Base-by-base conservation (phyloP, 2,888 invertebrate genomes). In the Folsomia candida region DNA sequence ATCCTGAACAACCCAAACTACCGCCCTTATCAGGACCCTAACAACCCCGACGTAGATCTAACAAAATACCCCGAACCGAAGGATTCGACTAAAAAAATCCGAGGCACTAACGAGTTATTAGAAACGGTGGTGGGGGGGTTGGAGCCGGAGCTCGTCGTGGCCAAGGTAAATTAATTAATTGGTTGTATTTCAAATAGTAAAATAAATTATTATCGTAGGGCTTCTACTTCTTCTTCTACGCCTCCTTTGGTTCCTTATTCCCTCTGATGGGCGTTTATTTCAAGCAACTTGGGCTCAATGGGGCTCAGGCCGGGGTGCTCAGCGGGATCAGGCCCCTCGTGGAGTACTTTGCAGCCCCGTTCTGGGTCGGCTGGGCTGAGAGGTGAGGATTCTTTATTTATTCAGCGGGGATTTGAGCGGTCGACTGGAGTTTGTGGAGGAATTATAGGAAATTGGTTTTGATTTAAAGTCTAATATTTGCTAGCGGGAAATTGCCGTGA, bases 191-290 rank as follows among this genome's bases (percentile, higher is more conserved):
- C 47, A 47, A 9, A 47, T 47, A 18, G 9, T n/a, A 61, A 61
- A 58, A 47, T 11, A 47, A 47, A 47, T 3, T 54, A 9, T 54
- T 26, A 63, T 63, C 68, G 2, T 60, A 77, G 77, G 76, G 77
- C 25, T 99, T 99, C 85, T 99, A 99, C 84, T 97, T 99, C 85
- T 97, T 97, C 87, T 99, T 98, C 86, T 99, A 97, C 85, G 95
- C 97, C 57, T 97, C 98, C 1, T 99, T 99, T 83, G 99, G 99
- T 4, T 96, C 96, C 0, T 87, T 99, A 20, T 99, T 98, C 83
- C 99, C 99, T 0, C 86, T 99, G 74, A 93, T 99, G 91, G 98
- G 97, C 51, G 94, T 99, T 60, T 99, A 98, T 85, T 99, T 99
- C 87, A 99, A 99, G 86, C 98, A 98, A 86, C 91, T n/a, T n/a